Evolutionary conservation across 1,140 invertebrate species (phyloP).

Genomic region (Calliphora vicina): DNA sequence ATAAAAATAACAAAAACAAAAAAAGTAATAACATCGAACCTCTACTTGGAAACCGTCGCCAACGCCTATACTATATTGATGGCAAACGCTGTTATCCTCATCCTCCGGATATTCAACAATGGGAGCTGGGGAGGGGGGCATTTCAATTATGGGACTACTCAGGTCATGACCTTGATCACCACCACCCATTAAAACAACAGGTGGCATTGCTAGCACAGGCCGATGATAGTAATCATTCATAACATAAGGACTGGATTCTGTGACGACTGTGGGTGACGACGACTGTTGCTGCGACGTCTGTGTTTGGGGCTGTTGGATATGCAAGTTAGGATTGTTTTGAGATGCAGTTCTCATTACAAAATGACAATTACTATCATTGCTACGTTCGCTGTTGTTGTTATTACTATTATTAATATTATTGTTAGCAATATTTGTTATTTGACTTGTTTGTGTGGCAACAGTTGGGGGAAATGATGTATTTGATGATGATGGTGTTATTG

Average conservation of each 20-base stretch:
- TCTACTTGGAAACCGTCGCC: slow-evolving; percentile 62
- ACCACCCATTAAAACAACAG: slow-evolving; percentile 57
- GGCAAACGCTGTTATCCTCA: slow-evolving; percentile 66
- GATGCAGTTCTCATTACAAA: neutral
- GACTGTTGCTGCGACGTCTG: slow-evolving; percentile 30
- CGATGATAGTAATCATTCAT: slow-evolving; percentile 59
- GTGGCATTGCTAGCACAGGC: slow-evolving; percentile 60
- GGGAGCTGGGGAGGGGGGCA: slow-evolving; percentile 50
- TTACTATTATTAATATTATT: slow-evolving; percentile 41
- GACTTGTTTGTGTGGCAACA: slow-evolving; percentile 20
- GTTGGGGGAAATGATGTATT: neutral
- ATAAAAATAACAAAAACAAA: slow-evolving; percentile 42
- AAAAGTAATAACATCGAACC: slow-evolving; percentile 62
- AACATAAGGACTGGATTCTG: slow-evolving; percentile 42
- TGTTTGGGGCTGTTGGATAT: slow-evolving; percentile 28
- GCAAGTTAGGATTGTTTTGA: slow-evolving; percentile 23
- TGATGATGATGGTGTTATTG: neutral
- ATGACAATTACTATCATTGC: slow-evolving; percentile 27
- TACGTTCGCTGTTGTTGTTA: slow-evolving; percentile 26
- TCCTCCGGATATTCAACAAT: slow-evolving; percentile 74
- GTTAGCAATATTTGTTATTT: slow-evolving; percentile 33
- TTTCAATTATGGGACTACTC: slow-evolving; percentile 50
- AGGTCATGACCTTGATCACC: slow-evolving; percentile 32
- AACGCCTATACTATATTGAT: slow-evolving; percentile 52
- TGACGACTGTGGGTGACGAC: slow-evolving; percentile 37